Evolutionary conservation across 2,888 invertebrate species (phyloP).

Genomic region (Selenia dentaria): DNA sequence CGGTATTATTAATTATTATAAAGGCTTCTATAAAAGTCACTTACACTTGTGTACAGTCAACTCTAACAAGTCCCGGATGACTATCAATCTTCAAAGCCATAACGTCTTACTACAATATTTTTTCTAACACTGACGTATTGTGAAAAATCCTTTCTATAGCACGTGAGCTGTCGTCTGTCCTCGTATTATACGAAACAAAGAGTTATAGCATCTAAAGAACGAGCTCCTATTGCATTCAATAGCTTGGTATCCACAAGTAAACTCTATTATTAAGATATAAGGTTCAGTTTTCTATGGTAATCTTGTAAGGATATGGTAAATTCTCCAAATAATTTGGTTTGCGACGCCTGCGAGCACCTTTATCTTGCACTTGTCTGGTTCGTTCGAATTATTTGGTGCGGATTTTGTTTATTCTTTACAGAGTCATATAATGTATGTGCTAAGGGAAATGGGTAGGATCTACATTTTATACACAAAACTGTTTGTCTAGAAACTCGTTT

Average conservation of each 20-base stretch:
- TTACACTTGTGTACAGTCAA: no score
- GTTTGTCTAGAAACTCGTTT: no score
- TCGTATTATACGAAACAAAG: slow-evolving; percentile 49
- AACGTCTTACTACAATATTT: slow-evolving; percentile 25
- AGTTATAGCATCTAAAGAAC: slow-evolving; percentile 41
- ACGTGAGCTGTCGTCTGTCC: slow-evolving; percentile 42
- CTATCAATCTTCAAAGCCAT: neutral
- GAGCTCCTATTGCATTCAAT: slow-evolving; percentile 33
- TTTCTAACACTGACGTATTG: slow-evolving; percentile 33
- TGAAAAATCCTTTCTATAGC: slow-evolving; percentile 34
- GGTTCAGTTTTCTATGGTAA: neutral
- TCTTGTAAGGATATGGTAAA: slow-evolving; percentile 21
- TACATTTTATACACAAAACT: no score
- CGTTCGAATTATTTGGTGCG: slow-evolving; percentile 33
- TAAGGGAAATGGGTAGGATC: slow-evolving; percentile 1
- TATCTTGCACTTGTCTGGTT: slow-evolving; percentile 38
- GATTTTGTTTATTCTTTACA: slow-evolving; percentile 33
- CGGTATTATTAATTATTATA: no score
- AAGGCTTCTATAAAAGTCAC: no score
- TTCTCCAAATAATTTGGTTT: slow-evolving; percentile 45
- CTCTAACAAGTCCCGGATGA: neutral
- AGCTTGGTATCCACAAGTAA: slow-evolving; percentile 10
- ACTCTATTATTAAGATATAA: slow-evolving; percentile 12
- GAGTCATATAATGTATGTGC: slow-evolving; percentile 11
- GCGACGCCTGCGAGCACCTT: slow-evolving; percentile 38